Percentiles rank a stretch among this genome's conserved stretches.
Conservation (phyloP, 2,797 vertebrate species). For the Lagocephalus sceleratus region DNA sequence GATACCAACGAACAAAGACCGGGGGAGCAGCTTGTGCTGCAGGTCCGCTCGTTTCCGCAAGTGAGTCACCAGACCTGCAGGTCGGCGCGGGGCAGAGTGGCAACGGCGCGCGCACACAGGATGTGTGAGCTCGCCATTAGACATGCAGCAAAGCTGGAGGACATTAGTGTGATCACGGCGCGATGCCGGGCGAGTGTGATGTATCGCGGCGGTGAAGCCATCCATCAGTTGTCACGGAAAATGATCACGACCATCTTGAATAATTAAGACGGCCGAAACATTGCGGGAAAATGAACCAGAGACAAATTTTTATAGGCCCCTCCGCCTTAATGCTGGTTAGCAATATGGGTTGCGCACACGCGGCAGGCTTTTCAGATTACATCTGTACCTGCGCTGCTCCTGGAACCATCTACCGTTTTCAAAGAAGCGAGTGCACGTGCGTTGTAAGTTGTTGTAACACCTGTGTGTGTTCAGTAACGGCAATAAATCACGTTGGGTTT, state of each 20-base stretch:
- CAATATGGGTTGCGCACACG: constrained; percentile 39
- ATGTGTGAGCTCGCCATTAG: constrained; percentile 22
- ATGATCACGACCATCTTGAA: too few relatives aligned
- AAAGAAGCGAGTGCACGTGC: neutral
- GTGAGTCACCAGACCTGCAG: constrained; percentile 50
- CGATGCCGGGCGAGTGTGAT: too few relatives aligned
- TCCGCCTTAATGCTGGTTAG: constrained; percentile 30
- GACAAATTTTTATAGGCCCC: constrained; percentile 15
- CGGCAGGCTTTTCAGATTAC: constrained; percentile 28
- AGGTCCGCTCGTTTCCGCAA: constrained; percentile 47
- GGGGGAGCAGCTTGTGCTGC: constrained; percentile 63
- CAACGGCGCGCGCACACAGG: constrained; percentile 23
- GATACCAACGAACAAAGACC: constrained; percentile 74
- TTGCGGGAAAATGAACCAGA: neutral
- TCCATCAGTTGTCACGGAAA: too few relatives aligned
- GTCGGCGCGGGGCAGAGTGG: neutral
- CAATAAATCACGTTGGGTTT: neutral
- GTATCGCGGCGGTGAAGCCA: too few relatives aligned
- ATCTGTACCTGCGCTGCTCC: constrained; percentile 18
- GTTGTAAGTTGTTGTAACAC: neutral
- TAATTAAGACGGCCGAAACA: too few relatives aligned
- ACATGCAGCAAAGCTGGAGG: constrained; percentile 11
- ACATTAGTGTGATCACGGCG: too few relatives aligned
- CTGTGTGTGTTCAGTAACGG: neutral
- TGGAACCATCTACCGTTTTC: constrained; percentile 3